Conservation (phyloP, 2,888 invertebrate genomes). For the Anthrax anthrax region DNA sequence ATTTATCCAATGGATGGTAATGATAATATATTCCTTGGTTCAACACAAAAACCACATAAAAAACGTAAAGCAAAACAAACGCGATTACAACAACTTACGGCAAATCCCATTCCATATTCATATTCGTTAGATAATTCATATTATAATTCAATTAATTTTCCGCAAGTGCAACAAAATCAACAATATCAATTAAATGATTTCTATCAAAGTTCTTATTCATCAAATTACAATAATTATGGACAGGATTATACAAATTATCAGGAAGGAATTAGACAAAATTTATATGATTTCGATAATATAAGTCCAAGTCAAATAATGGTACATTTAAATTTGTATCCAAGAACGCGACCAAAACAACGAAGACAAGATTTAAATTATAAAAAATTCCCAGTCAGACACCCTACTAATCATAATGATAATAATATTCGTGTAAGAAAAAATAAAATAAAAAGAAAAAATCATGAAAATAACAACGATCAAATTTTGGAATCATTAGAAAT, state of each 20-base stretch:
- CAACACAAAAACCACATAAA: constrained; percentile 19
- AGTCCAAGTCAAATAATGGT: constrained; percentile 44
- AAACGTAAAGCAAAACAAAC: not conserved
- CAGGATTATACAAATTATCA: constrained; percentile 10
- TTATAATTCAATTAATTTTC: constrained; percentile 14
- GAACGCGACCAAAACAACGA: constrained; percentile 27
- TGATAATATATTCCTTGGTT: constrained; percentile 13
- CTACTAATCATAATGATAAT: not conserved
- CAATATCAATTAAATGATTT: constrained; percentile 3
- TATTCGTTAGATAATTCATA: constrained; percentile 9
- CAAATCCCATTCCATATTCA: constrained; percentile 5
- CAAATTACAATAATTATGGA: constrained; percentile 15
- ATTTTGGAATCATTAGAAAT: not conserved
- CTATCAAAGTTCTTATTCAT: constrained; percentile 15
- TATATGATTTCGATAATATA: constrained; percentile 15
- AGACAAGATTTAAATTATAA: too few relatives aligned
- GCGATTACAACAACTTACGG: not conserved
- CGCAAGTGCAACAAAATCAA: constrained; percentile 13
- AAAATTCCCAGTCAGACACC: not conserved
- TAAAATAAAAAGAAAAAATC: not conserved
- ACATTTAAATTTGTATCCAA: constrained; percentile 49
- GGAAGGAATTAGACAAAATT: not conserved
- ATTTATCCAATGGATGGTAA: constrained; percentile 42
- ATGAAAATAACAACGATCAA: not conserved
- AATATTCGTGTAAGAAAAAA: not conserved